A percentile compares a stretch with the other conserved stretches of the same genome.
Evolutionary conservation across 2,797 vertebrate species (phyloP).

Genomic region (Pipistrellus kuhlii): DNA sequence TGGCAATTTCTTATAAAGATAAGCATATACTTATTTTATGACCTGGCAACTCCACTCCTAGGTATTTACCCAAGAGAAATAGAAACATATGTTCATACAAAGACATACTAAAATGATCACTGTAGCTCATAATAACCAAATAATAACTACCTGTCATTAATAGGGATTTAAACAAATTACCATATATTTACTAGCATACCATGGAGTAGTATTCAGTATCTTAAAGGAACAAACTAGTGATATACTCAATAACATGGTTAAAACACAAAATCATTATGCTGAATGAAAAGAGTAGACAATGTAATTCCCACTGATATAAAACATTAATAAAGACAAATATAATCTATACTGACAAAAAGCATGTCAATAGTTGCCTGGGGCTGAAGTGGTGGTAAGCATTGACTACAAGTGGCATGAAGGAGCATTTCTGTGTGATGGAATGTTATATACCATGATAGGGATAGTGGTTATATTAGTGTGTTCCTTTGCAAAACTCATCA

Average conservation of each 20-base stretch:
- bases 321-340: constrained; percentile 49
- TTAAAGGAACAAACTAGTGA: constrained; percentile 47
- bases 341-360: constrained; percentile 17
- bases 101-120: neutral
- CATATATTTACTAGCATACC: neutral
- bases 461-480: neutral
- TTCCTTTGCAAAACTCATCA: neutral
- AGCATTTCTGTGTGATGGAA: constrained; percentile 5
- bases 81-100: constrained; percentile 14
- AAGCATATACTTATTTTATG: neutral
- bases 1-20: constrained; percentile 35
- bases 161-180: neutral
- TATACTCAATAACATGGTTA: constrained; percentile 8
- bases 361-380: neutral
- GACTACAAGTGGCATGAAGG: neutral
- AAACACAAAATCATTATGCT: constrained; percentile 32
- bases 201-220: neutral
- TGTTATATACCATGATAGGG: neutral
- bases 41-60: constrained; percentile 23
- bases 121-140: constrained; percentile 29
- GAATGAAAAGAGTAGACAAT: neutral
- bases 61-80: constrained; percentile 47
- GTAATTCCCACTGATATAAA: neutral
- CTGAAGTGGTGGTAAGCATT: neutral
- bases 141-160: constrained; percentile 32